These are phyloP conservation scores for Scaptomyza hsui DNA, from an alignment of 1,140 invertebrate genomes.

Conservation along the genomic window DNA sequence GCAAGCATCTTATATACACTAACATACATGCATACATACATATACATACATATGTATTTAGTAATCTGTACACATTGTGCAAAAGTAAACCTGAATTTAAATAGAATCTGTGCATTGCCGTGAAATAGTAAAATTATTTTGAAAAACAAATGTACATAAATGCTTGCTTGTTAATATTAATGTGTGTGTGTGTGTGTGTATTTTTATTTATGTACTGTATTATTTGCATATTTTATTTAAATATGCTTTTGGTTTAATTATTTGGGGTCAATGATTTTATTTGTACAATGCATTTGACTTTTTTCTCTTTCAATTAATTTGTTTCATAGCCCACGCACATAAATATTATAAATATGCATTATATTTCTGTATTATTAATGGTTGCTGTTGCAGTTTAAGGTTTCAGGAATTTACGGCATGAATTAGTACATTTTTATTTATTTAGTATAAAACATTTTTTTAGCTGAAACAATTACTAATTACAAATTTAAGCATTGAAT, in stretches of 20 bases:
- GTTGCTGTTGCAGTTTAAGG: background rate
- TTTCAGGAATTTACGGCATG: background rate
- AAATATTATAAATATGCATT: constrained; percentile 4
- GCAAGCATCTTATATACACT: background rate
- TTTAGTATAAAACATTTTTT: too few species aligned
- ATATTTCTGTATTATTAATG: constrained; percentile 11
- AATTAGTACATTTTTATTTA: background rate
- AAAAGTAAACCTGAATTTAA: constrained; percentile 22
- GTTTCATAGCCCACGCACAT: constrained; percentile 5
- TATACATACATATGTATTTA: constrained; percentile 10
- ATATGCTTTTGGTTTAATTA: constrained; percentile 55
- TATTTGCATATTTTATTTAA: constrained; percentile 70
- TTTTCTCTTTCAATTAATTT: constrained; percentile 34
- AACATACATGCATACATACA: background rate
- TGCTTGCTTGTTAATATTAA: constrained; percentile 29
- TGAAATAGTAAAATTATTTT: constrained; percentile 13
- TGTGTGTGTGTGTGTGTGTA: constrained; percentile 14
- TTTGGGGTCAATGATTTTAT: constrained; percentile 69
- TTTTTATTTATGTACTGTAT: constrained; percentile 28
- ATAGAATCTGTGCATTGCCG: constrained; percentile 10
- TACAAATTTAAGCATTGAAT: too few species aligned
- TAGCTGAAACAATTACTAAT: too few species aligned
- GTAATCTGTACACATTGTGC: constrained; percentile 1
- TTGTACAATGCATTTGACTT: constrained; percentile 50
- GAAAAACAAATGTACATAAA: constrained; percentile 20